Percentiles rank a stretch among this genome's conserved stretches.
Conservation (phyloP, 2,797 vertebrate genomes). For the Crenuchus spilurus region DNA sequence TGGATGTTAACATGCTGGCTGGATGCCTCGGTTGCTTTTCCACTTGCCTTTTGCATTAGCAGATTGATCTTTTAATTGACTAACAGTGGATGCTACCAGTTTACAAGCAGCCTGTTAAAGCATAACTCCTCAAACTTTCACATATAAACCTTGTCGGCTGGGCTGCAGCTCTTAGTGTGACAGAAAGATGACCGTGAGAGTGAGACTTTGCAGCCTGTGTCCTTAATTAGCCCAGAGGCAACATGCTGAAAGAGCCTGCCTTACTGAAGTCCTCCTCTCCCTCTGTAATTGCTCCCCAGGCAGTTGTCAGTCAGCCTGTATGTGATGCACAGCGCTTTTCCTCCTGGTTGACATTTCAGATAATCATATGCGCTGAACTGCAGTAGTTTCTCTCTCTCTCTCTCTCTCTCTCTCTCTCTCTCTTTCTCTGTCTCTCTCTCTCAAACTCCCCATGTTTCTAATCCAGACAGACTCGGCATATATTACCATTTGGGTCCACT, state of each 20-base stretch:
- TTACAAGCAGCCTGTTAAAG: background rate
- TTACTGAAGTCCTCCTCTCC: constrained; percentile 36
- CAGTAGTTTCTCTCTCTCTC: constrained; percentile 74
- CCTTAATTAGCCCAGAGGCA: constrained; percentile 51
- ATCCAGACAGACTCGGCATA: constrained; percentile 83
- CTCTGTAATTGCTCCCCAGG: constrained; percentile 55
- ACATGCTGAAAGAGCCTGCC: constrained; percentile 34
- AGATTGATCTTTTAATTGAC: too few species aligned
- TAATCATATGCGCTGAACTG: constrained; percentile 70
- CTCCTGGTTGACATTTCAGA: constrained; percentile 82
- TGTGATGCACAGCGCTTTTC: constrained; percentile 41
- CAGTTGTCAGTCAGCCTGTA: constrained; percentile 49
- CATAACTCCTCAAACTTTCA: background rate
- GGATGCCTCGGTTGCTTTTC: background rate
- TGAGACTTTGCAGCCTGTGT: background rate
- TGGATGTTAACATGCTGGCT: constrained; percentile 21
- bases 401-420: constrained; percentile 80
- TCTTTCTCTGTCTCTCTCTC: constrained; percentile 80
- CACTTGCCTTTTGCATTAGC: too few species aligned
- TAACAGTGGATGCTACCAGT: background rate
- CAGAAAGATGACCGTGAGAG: background rate
- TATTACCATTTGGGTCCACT: constrained; percentile 87
- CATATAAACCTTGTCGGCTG: too few species aligned
- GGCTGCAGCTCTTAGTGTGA: too few species aligned
- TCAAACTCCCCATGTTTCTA: constrained; percentile 73